These are phyloP conservation scores for Oryzias dopingdopingensis DNA, from an alignment of 2,797 vertebrate genomes.

Conservation along the genomic window DNA sequence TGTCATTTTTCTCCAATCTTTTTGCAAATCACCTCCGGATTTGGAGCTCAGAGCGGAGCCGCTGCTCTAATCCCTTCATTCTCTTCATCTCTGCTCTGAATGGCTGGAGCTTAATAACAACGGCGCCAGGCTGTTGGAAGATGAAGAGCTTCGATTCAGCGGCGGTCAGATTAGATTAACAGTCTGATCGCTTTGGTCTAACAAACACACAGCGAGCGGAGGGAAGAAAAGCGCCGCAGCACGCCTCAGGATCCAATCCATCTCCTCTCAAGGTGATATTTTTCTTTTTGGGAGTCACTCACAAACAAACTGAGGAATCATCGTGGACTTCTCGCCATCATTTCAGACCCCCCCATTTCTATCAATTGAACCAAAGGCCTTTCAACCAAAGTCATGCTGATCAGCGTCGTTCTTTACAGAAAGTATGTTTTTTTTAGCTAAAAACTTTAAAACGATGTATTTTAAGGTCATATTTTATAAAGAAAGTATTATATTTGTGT, in stretches of 20 bases:
- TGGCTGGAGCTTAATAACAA: slow-evolving; percentile 45
- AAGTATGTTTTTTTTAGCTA: too few relatives aligned
- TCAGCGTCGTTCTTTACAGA: too few relatives aligned
- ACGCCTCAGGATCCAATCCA: accelerated
- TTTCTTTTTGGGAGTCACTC: neutral
- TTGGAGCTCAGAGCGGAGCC: slow-evolving; percentile 9
- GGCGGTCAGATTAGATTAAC: slow-evolving; percentile 31
- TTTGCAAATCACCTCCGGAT: too few relatives aligned
- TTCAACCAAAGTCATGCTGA: too few relatives aligned
- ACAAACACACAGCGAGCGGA: slow-evolving; percentile 5
- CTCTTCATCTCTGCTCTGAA: slow-evolving; percentile 33
- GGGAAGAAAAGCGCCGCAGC: neutral
- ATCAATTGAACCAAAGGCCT: too few relatives aligned
- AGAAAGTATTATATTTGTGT: too few relatives aligned
- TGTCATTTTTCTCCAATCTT: too few relatives aligned
- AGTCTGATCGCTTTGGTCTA: slow-evolving; percentile 38
- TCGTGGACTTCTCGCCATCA: neutral
- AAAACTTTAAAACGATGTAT: too few relatives aligned
- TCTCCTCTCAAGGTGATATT: neutral
- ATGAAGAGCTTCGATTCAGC: slow-evolving; percentile 33
- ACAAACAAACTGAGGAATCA: neutral
- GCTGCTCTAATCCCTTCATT: slow-evolving; percentile 11
- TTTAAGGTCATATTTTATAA: too few relatives aligned
- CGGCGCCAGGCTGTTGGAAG: slow-evolving; percentile 16
- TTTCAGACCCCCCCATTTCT: too few relatives aligned